Percentiles rank a stretch among this genome's conserved stretches.
phyloP scores from a whole-genome alignment of 2,113 vertebrate genomes.

The Pituophis catenifer region DNA sequence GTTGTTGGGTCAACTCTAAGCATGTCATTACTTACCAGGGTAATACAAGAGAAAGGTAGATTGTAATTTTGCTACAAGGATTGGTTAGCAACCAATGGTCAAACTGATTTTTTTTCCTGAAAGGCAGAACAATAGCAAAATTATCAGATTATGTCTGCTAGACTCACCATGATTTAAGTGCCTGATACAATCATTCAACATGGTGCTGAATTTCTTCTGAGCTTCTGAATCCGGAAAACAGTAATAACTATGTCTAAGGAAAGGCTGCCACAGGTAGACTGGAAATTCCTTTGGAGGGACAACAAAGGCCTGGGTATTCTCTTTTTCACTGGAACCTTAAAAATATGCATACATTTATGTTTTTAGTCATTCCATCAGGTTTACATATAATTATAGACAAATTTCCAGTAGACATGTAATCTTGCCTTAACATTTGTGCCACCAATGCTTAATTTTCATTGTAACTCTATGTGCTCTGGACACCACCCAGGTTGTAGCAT shows the following conservation, averaged over 20 bases:
- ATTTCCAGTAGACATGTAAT: background rate
- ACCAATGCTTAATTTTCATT: background rate
- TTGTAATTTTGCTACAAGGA: background rate
- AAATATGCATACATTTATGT: background rate
- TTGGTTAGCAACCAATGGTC: background rate
- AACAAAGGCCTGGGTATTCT: conserved; percentile 69
- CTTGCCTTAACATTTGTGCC: background rate
- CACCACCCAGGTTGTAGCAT: background rate
- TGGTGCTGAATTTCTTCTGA: conserved; percentile 72
- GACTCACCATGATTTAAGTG: conserved; percentile 84
- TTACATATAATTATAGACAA: background rate
- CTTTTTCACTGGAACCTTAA: conserved; percentile 73
- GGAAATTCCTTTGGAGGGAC: conserved; percentile 80
- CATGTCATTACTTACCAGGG: background rate
- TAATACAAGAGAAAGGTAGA: background rate
- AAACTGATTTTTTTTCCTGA: background rate
- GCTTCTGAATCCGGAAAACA: conserved; percentile 73
- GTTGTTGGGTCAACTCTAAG: background rate
- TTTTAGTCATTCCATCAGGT: background rate
- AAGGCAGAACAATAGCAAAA: background rate
- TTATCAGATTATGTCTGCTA: background rate
- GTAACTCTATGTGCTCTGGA: background rate
- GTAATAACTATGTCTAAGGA: conserved; percentile 81
- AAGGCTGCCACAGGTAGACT: conserved; percentile 87
- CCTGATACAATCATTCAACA: conserved; percentile 82